Percentiles rank a stretch among this genome's conserved stretches.
These are phyloP conservation scores for Zoanthus sansibaricus DNA, from an alignment of 92 coral and sea anemone species.

Conservation along the genomic window DNA sequence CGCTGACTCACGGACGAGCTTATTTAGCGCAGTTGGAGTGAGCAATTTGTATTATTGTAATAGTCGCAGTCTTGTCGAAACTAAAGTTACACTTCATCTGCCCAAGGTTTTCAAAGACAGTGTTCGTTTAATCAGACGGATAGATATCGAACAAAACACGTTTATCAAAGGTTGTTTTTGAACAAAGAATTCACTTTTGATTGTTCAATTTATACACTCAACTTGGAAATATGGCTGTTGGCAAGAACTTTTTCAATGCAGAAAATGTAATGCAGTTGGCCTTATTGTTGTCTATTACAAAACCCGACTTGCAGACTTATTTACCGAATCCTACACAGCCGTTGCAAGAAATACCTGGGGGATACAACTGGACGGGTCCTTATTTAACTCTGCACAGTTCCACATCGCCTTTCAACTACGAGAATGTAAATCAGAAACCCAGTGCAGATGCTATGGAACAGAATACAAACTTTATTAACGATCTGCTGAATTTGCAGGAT, in stretches of 20 bases:
- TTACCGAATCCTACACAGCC: constrained; percentile 67
- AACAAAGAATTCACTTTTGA: neutral
- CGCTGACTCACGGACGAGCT: constrained; percentile 79
- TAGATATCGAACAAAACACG: neutral
- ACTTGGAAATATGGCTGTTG: constrained; percentile 67
- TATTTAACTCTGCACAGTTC: constrained; percentile 38
- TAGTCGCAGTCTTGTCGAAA: neutral
- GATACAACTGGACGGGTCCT: constrained; percentile 51
- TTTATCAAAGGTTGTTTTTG: neutral
- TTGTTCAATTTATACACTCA: neutral
- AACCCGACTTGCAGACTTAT: constrained; percentile 79
- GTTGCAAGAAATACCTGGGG: constrained; percentile 52
- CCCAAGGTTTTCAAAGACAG: neutral
- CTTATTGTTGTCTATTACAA: constrained; percentile 69
- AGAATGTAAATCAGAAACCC: constrained; percentile 45
- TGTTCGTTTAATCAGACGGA: neutral
- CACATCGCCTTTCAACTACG: constrained; percentile 56
- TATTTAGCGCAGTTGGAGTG: too few relatives aligned
- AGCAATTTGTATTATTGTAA: neutral
- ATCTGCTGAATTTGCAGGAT: constrained; percentile 70
- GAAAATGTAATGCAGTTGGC: constrained; percentile 68
- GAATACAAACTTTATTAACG: constrained; percentile 57
- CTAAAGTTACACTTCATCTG: neutral
- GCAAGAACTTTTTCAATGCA: constrained; percentile 60
- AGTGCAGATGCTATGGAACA: constrained; percentile 58